Base-by-base conservation (phyloP, 2,113 vertebrate species). In the Lagenorhynchus albirostris region DNA sequence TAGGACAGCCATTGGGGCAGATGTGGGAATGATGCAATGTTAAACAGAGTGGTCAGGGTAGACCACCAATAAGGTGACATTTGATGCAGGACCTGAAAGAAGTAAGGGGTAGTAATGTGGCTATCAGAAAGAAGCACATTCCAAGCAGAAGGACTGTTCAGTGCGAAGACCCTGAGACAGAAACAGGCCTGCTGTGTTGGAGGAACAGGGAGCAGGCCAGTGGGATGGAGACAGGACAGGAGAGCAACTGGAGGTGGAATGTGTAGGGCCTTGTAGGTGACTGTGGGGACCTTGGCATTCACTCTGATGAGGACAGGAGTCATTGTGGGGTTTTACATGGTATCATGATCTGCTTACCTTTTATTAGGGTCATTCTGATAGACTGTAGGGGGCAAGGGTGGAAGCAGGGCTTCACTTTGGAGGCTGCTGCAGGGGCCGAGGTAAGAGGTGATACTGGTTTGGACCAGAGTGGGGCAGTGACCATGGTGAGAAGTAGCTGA, bases 381-480 rank as follows among this genome's bases (percentile, higher is more conserved):
- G 33, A 67, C 1, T 3, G 23, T 3, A 3, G 44, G 47, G 53
- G 55, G 9, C 58, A 8, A 21, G 31, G 5, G 5, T 12, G 2
- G 44, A 67, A n/a, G 29, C 7, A 9, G 6, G 47, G 63, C 5
- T 47, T 50, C 6, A 2, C 23, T 13, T 4, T 10, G 13, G 68
- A 21, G 60, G 44, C 38, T 33, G 1, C 8, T 31, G 50, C 38
- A 7, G 12, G 47, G 53, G 36, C 23, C 36, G 0, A 18, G 62
- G 29, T 13, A 6, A 44, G 36, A 71, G 53, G 18, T 13, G 11
- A 12, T 15, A 26, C 6, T 7, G 53, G 18, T 12, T 36, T n/a
- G n/a, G 85, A 8, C 47, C 29, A 8, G 8, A 8, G 3, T 3
- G 41, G 8, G 8, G 3, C 5, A 18, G 41, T 25, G 20, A 12